phyloP scores from a whole-genome alignment of 2,797 vertebrate species.

The Ptychadena robeensis region DNA sequence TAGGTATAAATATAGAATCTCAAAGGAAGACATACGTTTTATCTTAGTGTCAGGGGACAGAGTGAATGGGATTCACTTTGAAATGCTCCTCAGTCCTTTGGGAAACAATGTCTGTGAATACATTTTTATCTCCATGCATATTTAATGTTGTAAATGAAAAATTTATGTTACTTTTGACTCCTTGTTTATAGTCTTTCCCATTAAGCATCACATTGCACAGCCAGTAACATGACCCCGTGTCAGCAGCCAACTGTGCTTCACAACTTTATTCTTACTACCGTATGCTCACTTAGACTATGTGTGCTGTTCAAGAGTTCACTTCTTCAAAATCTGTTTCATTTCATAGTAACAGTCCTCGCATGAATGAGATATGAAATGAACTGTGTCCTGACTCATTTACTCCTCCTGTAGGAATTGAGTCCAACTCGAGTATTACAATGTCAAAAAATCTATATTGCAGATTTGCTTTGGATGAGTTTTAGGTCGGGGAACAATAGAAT shows the following conservation, averaged over 20 bases:
- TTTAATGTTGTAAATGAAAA: slow-evolving; percentile 48
- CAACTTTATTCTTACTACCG: slow-evolving; percentile 33
- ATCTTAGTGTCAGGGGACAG: slow-evolving; percentile 8
- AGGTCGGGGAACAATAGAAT: not conserved
- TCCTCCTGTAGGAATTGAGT: slow-evolving; percentile 20
- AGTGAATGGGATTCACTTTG: slow-evolving; percentile 40
- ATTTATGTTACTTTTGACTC: slow-evolving; percentile 46
- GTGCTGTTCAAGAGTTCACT: slow-evolving; percentile 21
- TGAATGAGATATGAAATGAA: slow-evolving; percentile 51
- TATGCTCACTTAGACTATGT: not conserved
- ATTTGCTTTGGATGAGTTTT: slow-evolving; percentile 19
- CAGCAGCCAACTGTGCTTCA: slow-evolving; percentile 39
- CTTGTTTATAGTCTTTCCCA: slow-evolving; percentile 47
- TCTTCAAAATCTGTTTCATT: slow-evolving; percentile 35
- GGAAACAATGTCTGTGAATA: slow-evolving; percentile 54
- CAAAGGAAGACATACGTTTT: slow-evolving; percentile 8
- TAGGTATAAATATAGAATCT: slow-evolving; percentile 14
- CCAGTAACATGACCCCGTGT: slow-evolving; percentile 37
- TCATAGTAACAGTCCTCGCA: slow-evolving; percentile 19
- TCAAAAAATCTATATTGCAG: slow-evolving; percentile 30
- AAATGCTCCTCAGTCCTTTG: slow-evolving; percentile 30
- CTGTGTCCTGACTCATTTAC: slow-evolving; percentile 33
- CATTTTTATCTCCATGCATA: slow-evolving; percentile 54
- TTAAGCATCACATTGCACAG: slow-evolving; percentile 27
- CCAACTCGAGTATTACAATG: slow-evolving; percentile 19